Evolutionary conservation across 2,888 invertebrate species (phyloP), one percentile per base, ranked within the genome.

Genomic region (Parnassius orleans): DNA sequence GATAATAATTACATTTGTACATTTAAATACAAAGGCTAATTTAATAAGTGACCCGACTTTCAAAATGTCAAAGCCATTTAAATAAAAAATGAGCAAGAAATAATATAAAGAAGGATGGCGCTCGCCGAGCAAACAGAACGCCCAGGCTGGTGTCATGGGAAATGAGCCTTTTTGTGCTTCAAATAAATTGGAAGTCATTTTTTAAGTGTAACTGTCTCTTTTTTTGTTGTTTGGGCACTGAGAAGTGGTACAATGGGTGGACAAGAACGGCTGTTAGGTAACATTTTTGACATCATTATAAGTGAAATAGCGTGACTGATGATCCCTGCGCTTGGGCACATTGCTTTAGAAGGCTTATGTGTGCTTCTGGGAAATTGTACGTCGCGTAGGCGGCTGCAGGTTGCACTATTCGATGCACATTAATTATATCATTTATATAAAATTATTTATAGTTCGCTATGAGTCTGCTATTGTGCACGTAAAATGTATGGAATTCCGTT

Each of bases 21-120:
- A 89, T 90, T 90, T 89, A 88, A 90, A 90, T 90, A 91, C 89
- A 90, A 91, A 90, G 86, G 84, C 87, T 90, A 90, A 90, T 90
- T 90, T 90, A 91, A 90, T 90, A 90, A 90, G 88, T 89, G 88
- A 84, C 83, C 87, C 84, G 80, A 82, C 86, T 87, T 73, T 82
- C 75, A 33, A 83, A 88, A 91, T 89, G 90, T 91, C 90, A 89
- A 88, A 88, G 83, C 79, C 75, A 73, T 84, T 81, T 79, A 83
- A 83, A 83, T 81, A 86, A 88, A 87, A 88, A 87, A 86, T 78
- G 76, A 83, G 15, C 78, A 80, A 80, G 81, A 80, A 81, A 83
- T 69, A 66, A 74, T 76, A 79, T 82, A 81, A 87, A 86, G 85
- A 86, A 84, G 81, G 83, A 89, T 85, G 86, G 87, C 78, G 83